phyloP scores from a whole-genome alignment of 2,888 invertebrate genomes.

The Odontomyia ornata region DNA sequence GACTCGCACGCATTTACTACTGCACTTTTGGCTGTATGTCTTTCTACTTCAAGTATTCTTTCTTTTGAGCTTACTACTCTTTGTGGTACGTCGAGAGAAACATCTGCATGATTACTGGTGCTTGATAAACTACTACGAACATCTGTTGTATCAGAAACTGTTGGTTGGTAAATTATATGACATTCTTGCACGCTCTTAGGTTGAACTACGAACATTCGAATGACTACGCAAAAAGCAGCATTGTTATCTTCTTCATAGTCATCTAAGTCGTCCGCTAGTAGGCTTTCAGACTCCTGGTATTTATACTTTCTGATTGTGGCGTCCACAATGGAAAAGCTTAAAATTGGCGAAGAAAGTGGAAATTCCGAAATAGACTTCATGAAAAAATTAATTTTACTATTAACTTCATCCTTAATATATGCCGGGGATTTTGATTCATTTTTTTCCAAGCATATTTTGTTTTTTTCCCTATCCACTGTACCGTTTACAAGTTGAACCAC shows the following conservation, averaged over 20 bases:
- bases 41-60: neutral
- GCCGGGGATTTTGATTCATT: neutral
- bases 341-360: slow-evolving; percentile 83
- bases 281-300: slow-evolving; percentile 63
- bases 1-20: no score
- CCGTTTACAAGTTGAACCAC: slow-evolving; percentile 75
- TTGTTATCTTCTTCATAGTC: slow-evolving; percentile 69
- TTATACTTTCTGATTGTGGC: slow-evolving; percentile 70
- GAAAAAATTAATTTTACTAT: slow-evolving; percentile 65
- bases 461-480: slow-evolving; percentile 13
- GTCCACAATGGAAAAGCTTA: slow-evolving; percentile 88
- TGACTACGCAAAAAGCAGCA: slow-evolving; percentile 66
- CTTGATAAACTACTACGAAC: slow-evolving; percentile 55
- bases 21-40: no score
- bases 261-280: slow-evolving; percentile 68
- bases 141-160: slow-evolving; percentile 57
- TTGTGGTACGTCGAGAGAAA: slow-evolving; percentile 3
- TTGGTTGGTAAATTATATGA: slow-evolving; percentile 72
- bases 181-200: slow-evolving; percentile 90
- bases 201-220: slow-evolving; percentile 80
- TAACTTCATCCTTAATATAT: slow-evolving; percentile 10
- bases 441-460: neutral
- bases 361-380: slow-evolving; percentile 86
- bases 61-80: neutral
- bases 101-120: slow-evolving; percentile 30